A percentile compares a stretch with the other conserved stretches of the same genome.
phyloP scores from a whole-genome alignment of 2,113 vertebrate genomes.

The Megaceryle maxima region DNA sequence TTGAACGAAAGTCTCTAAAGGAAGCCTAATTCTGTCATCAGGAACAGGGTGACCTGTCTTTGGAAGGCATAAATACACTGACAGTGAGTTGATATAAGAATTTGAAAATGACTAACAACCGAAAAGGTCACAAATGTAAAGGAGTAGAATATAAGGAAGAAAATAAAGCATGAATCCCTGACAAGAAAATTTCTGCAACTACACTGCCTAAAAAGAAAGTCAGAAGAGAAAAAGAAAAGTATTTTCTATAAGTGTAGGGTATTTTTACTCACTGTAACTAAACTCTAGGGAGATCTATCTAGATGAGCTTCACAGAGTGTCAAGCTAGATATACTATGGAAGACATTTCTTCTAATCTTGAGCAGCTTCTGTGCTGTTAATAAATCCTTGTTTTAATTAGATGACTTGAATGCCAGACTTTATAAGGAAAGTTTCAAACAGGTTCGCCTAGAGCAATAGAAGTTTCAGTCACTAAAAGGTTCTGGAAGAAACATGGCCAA shows the following conservation, averaged over 20 bases:
- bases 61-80: background rate
- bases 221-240: background rate
- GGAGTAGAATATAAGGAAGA: background rate
- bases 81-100: background rate
- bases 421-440: background rate
- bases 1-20: background rate
- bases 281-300: background rate
- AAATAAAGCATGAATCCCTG: background rate
- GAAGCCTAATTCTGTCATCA: background rate
- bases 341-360: slow-evolving; percentile 26
- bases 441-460: slow-evolving; percentile 4
- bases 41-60: background rate
- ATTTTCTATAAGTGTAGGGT: background rate
- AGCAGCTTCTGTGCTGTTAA: slow-evolving; percentile 17
- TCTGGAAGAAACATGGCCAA: background rate
- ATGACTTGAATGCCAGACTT: slow-evolving; percentile 31
- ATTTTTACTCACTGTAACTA: slow-evolving; percentile 25
- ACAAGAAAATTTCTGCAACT: background rate
- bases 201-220: background rate
- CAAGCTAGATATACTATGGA: background rate
- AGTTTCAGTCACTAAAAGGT: background rate
- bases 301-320: background rate
- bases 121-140: background rate
- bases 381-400: slow-evolving; percentile 57
- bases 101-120: background rate